Base-by-base conservation (phyloP, 2,113 vertebrate genomes). In the Anthoscopus minutus region DNA sequence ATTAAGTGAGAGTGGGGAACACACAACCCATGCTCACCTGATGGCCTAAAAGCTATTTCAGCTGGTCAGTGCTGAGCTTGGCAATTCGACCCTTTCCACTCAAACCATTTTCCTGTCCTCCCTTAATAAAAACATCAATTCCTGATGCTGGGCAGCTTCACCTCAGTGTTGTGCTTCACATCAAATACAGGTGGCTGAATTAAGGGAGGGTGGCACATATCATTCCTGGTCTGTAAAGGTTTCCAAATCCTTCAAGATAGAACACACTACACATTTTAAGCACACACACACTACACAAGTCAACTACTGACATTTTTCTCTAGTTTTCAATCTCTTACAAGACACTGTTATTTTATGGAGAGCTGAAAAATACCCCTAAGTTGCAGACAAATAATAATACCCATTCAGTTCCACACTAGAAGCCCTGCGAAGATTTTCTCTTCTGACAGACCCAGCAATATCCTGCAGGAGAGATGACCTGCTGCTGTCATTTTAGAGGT, bases 291-390 rank as follows among this genome's bases (percentile, higher is more conserved):
- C 37, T 35, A 44, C 35, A 74, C 60, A 51, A 86, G 38, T n/a
- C 81, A 86, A 35, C 64, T 38, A 64, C 53, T 45, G 56, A 56
- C 51, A 74, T 93, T 50, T 50, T 64, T 61, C 78, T 78, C 33
- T 53, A 65, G 72, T 72, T 96, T 81, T 81, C 90, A 70, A 17
- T 86, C 73, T 83, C 83, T 84, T 93, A 48, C 48, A 81, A 92
- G 92, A 86, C 72, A 88, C 88, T 78, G 72, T 84, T 83, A 92
- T 94, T 96, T 96, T 90, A 83, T 69, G 77, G 77, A 86, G 92
- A 94, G 88, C 8, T 4, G 15, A 93, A 94, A 96, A 96, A 88
- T 76, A 95, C 53, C 42, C 45, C 0, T 64, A 73, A 97, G 91
- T 71, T 65, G 81, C 78, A 93, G 53, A 67, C 80, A 92, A 93